A percentile compares a stretch with the other conserved stretches of the same genome.
Evolutionary conservation across 2,888 invertebrate genomes (phyloP).

Genomic region (Agonopterix heracliana): DNA sequence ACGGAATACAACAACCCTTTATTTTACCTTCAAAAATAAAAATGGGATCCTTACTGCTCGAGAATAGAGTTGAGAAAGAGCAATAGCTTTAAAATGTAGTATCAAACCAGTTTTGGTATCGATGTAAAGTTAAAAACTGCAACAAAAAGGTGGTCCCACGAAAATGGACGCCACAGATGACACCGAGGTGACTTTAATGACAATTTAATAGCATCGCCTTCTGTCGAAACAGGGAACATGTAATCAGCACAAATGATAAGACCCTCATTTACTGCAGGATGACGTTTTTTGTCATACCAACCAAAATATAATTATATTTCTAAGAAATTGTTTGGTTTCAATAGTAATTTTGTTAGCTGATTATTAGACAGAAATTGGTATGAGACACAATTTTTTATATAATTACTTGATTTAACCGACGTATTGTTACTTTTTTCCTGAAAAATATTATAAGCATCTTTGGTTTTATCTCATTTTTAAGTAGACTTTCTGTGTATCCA

Average conservation of each 20-base stretch:
- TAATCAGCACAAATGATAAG: slow-evolving; percentile 69
- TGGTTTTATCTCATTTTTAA: no score
- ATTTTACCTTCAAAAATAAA: slow-evolving; percentile 18
- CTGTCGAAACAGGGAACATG: slow-evolving; percentile 57
- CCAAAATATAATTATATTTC: slow-evolving; percentile 39
- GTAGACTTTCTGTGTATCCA: background rate
- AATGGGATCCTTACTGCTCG: slow-evolving; percentile 25
- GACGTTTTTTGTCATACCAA: slow-evolving; percentile 49
- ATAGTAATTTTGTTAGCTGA: background rate
- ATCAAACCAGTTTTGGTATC: slow-evolving; percentile 23
- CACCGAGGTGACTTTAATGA: slow-evolving; percentile 71
- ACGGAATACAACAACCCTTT: slow-evolving; percentile 44
- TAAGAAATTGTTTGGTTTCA: slow-evolving; percentile 29
- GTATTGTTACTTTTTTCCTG: no score
- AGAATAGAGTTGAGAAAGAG: slow-evolving; percentile 35
- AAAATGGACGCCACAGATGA: slow-evolving; percentile 66
- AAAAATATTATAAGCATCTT: no score
- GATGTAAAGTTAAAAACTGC: slow-evolving; percentile 63
- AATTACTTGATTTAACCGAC: no score
- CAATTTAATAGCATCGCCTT: slow-evolving; percentile 72
- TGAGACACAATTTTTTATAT: background rate
- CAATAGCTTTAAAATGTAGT: slow-evolving; percentile 14
- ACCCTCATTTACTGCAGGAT: slow-evolving; percentile 43
- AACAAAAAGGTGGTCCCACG: slow-evolving; percentile 66
- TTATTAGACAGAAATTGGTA: background rate